Conservation (phyloP, 2,113 vertebrate genomes). For the Clinocottus analis region DNA sequence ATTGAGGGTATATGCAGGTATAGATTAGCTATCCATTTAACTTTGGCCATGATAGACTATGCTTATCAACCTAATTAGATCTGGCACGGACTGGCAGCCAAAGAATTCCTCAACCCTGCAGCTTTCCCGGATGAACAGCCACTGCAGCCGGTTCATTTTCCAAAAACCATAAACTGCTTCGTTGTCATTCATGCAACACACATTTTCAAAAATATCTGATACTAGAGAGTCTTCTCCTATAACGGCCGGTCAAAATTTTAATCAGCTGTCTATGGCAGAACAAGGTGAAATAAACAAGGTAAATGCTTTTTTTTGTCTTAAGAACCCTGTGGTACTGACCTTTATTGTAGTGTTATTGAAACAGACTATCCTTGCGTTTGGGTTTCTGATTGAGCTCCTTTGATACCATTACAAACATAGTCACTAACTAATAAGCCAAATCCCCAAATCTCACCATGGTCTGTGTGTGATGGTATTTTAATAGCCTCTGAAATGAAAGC, state of each 20-base stretch:
- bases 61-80: constrained; percentile 49
- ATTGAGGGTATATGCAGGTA: constrained; percentile 55
- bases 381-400: constrained; percentile 31
- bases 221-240: not conserved
- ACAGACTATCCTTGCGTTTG: not conserved
- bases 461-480: constrained; percentile 59
- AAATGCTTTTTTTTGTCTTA: not conserved
- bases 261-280: not conserved
- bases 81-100: constrained; percentile 34
- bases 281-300: not conserved
- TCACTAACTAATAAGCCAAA: constrained; percentile 50
- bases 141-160: constrained; percentile 7
- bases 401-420: constrained; percentile 24
- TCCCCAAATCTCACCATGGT: constrained; percentile 36
- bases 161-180: constrained; percentile 32
- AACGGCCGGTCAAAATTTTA: not conserved
- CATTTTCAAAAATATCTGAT: constrained; percentile 20
- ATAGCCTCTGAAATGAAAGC: constrained; percentile 61
- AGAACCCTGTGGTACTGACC: constrained; percentile 1
- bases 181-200: constrained; percentile 3
- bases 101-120: constrained; percentile 23
- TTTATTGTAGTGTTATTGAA: constrained; percentile 20
- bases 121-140: constrained; percentile 23
- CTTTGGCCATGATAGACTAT: constrained; percentile 46
- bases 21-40: constrained; percentile 61